These are phyloP conservation scores for Sceliomorpha sp. DNA, from an alignment of 2,888 invertebrate genomes.

Conservation along the genomic window DNA sequence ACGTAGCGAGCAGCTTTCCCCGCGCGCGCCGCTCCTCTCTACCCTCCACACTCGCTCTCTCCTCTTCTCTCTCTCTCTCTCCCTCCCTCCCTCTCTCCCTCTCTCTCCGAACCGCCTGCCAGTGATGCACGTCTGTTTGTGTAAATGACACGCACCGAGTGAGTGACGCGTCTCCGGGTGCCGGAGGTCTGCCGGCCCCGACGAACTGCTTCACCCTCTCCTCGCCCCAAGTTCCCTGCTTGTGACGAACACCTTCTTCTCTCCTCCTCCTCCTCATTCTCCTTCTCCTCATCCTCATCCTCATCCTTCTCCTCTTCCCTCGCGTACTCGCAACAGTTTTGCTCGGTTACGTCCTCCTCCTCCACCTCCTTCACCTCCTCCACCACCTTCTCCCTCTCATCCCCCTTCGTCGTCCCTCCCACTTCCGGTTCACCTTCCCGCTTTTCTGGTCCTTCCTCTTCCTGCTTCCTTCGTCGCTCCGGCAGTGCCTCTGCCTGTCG, in stretches of 20 bases:
- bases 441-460: slow-evolving; percentile 23
- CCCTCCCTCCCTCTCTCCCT: too few species aligned
- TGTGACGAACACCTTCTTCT: slow-evolving; percentile 13
- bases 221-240: slow-evolving; percentile 6
- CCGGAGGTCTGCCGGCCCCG: too few species aligned
- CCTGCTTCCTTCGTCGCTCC: slow-evolving; percentile 5
- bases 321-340: too few species aligned
- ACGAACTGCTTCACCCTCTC: too few species aligned
- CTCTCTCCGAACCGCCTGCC: too few species aligned
- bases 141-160: slow-evolving; percentile 79
- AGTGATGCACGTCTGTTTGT: slow-evolving; percentile 80
- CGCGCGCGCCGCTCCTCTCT: too few species aligned
- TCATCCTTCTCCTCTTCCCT: too few species aligned
- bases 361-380: slow-evolving; percentile 2
- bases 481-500: slow-evolving; percentile 33
- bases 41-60: too few species aligned
- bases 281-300: too few species aligned
- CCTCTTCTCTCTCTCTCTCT: too few species aligned
- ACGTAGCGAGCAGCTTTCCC: slow-evolving; percentile 64
- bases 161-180: slow-evolving; percentile 78
- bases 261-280: too few species aligned
- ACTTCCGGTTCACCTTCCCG: slow-evolving; percentile 15
- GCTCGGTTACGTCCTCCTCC: slow-evolving; percentile 9
- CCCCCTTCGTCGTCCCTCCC: slow-evolving; percentile 17
- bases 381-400: slow-evolving; percentile 16